Conservation (phyloP, 2,113 vertebrate genomes). For the Urocitellus parryii region DNA sequence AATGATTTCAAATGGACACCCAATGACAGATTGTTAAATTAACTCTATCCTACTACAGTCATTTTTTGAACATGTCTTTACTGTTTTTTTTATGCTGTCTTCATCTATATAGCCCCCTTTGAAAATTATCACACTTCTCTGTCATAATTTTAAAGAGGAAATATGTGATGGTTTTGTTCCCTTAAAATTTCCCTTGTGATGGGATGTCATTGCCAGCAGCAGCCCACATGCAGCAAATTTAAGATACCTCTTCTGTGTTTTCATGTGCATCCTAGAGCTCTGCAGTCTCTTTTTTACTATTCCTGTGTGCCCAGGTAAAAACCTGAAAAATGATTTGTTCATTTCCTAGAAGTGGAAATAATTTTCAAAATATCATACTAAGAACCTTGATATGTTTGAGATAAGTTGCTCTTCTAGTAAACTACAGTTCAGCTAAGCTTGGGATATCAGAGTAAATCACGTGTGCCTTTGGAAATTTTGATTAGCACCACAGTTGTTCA, state of each 20-base stretch:
- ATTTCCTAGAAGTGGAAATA: not conserved
- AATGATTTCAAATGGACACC: conserved; percentile 2
- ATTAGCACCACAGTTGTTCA: not conserved
- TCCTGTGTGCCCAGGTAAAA: conserved; percentile 3
- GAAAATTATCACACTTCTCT: conserved; percentile 41
- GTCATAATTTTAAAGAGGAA: conserved; percentile 52
- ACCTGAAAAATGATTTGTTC: conserved; percentile 1
- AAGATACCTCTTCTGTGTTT: not conserved
- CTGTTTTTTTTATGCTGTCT: conserved; percentile 37
- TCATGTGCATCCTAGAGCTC: not conserved
- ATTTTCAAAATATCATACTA: conserved; percentile 14
- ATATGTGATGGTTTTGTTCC: conserved; percentile 43
- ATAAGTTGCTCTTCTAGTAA: not conserved
- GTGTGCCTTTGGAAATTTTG: not conserved
- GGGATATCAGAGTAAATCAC: not conserved
- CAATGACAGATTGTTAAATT: not conserved
- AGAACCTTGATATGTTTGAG: not conserved
- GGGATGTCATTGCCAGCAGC: not conserved
- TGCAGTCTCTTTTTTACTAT: not conserved
- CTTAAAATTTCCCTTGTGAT: not conserved
- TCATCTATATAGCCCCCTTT: conserved; percentile 21
- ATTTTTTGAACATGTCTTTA: conserved; percentile 29
- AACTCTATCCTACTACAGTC: not conserved
- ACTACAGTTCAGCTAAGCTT: not conserved
- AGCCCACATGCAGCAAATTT: not conserved